Evolutionary conservation across 2,113 vertebrate species (phyloP).

Genomic region (Saccopteryx leptura): DNA sequence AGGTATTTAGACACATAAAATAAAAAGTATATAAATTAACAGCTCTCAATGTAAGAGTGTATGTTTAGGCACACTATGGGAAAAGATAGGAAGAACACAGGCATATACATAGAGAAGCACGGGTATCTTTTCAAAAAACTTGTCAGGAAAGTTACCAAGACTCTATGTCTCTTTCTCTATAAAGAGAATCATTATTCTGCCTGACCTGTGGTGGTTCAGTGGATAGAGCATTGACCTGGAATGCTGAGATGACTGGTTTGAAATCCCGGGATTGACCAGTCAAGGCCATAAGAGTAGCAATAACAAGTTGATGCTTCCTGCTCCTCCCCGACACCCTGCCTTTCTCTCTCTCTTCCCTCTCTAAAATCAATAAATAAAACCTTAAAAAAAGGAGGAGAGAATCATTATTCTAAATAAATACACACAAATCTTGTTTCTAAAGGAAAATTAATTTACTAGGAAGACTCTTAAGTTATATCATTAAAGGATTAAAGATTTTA

Average conservation of each 20-base stretch:
- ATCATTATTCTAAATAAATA: background rate
- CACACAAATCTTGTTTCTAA: slow-evolving; percentile 2
- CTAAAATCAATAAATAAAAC: too few species aligned
- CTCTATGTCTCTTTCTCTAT: slow-evolving; percentile 28
- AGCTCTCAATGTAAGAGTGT: background rate
- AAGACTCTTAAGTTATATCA: background rate
- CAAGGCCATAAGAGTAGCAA: too few species aligned
- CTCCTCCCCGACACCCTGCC: too few species aligned
- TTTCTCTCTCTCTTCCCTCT: too few species aligned
- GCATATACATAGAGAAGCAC: background rate
- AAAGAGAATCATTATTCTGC: background rate
- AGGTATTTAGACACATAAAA: slow-evolving; percentile 41
- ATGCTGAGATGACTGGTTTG: too few species aligned
- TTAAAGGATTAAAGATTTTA: background rate
- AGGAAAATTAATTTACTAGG: slow-evolving; percentile 36
- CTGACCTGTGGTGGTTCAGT: too few species aligned
- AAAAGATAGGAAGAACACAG: background rate
- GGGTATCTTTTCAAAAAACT: background rate
- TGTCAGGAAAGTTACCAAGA: background rate
- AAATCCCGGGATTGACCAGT: too few species aligned
- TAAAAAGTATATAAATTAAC: background rate
- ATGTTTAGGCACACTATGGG: background rate
- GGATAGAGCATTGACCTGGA: too few species aligned
- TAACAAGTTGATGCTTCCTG: too few species aligned
- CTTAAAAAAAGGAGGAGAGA: background rate